phyloP scores from a whole-genome alignment of 2,797 vertebrate genomes.

The Tokudaia muenninki region DNA sequence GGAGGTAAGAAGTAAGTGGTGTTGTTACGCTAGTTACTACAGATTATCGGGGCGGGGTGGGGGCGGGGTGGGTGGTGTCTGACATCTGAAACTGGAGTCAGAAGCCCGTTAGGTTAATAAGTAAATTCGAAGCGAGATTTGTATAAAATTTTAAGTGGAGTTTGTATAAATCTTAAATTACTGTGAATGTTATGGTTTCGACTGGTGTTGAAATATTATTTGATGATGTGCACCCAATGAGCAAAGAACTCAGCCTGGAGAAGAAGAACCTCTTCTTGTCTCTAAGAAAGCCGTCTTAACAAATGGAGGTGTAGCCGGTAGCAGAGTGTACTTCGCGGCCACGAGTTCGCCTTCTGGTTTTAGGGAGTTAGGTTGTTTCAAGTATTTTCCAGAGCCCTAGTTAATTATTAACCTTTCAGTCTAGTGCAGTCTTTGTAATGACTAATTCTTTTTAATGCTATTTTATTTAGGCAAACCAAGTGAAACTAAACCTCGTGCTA shows the following conservation, averaged over 20 bases:
- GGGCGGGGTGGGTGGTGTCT: neutral
- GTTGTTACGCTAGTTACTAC: neutral
- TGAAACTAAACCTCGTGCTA: slow-evolving; percentile 8
- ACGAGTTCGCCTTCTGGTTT: neutral
- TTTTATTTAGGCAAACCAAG: slow-evolving; percentile 61
- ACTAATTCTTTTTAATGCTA: slow-evolving; percentile 32
- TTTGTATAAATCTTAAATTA: slow-evolving; percentile 56
- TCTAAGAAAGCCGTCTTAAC: neutral
- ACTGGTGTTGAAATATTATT: slow-evolving; percentile 17
- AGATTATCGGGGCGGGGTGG: neutral
- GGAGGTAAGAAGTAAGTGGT: slow-evolving; percentile 20
- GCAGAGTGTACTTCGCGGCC: neutral
- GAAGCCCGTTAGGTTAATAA: slow-evolving; percentile 30
- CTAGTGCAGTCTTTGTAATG: slow-evolving; percentile 18
- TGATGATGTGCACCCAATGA: slow-evolving; percentile 54
- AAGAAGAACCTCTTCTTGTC: neutral
- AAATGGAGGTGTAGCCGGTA: neutral
- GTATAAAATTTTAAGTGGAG: neutral
- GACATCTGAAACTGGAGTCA: slow-evolving; percentile 22
- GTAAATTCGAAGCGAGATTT: slow-evolving; percentile 14
- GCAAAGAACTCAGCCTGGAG: neutral
- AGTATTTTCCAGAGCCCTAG: slow-evolving; percentile 3
- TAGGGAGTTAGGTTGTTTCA: slow-evolving; percentile 25
- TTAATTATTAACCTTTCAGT: slow-evolving; percentile 70
- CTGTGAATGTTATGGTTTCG: neutral